Evolutionary conservation across 1,140 invertebrate genomes (phyloP).

Genomic region (Sinella curviseta): DNA sequence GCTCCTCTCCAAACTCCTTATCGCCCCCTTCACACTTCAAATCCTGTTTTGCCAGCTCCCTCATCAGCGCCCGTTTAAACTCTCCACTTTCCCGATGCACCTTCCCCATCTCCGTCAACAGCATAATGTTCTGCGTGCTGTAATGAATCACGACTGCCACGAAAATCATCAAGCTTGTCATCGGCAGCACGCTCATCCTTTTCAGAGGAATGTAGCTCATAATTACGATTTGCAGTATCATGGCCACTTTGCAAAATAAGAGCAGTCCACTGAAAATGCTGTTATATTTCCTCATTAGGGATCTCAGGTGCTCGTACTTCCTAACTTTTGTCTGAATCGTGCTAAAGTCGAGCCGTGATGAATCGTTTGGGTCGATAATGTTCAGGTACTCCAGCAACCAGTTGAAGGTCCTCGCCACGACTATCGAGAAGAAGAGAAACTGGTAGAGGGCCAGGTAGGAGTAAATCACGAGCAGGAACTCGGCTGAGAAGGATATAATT

Average conservation of each 20-base stretch:
- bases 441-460: background rate
- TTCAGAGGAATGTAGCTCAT: background rate
- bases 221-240: background rate
- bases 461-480: background rate
- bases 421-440: background rate
- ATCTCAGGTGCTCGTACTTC: background rate
- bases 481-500: background rate
- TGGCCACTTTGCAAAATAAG: background rate
- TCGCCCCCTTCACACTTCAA: no score
- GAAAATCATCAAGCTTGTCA: background rate
- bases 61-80: background rate
- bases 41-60: background rate
- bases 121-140: background rate
- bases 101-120: background rate
- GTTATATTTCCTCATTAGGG: background rate
- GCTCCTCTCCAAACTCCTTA: background rate
- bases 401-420: background rate
- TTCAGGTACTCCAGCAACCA: background rate
- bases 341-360: background rate
- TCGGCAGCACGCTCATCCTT: background rate
- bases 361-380: background rate
- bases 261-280: background rate
- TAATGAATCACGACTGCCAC: background rate
- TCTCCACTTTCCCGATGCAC: background rate
- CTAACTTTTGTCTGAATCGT: background rate